Evolutionary conservation across 2,113 vertebrate species (phyloP).

Genomic region (Thomomys bottae): DNA sequence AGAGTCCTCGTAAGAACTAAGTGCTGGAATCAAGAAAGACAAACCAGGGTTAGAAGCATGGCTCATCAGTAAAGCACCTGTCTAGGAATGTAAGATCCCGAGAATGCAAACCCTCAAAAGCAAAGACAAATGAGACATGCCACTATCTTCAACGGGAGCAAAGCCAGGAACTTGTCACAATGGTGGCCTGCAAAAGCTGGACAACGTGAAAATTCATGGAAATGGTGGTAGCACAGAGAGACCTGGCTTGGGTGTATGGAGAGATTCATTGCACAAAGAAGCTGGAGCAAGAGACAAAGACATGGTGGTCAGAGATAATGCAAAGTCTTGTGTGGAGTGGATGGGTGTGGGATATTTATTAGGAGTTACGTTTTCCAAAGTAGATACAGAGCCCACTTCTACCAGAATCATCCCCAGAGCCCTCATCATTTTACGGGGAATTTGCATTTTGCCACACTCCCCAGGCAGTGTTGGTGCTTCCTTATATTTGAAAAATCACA

Average conservation of each 20-base stretch:
- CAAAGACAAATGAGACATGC: neutral
- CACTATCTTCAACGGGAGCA: neutral
- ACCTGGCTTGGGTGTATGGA: neutral
- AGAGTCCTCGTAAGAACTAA: neutral
- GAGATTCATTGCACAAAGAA: neutral
- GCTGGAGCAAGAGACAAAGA: neutral
- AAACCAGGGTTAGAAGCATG: no score
- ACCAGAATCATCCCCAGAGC: neutral
- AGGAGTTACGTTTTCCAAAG: neutral
- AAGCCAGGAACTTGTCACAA: neutral
- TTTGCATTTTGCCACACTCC: neutral
- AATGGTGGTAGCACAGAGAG: neutral
- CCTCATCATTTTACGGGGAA: neutral
- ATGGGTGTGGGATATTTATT: accelerated
- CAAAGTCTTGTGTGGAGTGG: neutral
- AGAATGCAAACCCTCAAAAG: no score
- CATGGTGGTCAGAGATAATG: neutral
- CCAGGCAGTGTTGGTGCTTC: neutral
- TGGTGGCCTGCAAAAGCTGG: neutral
- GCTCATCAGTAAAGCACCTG: no score
- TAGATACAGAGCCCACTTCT: neutral
- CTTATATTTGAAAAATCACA: neutral
- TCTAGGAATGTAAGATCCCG: no score
- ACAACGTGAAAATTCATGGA: accelerated
- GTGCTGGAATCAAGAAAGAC: neutral